A percentile compares a stretch with the other conserved stretches of the same genome.
Conservation (phyloP, 2,888 invertebrate genomes). For the Megamerina dolium region DNA sequence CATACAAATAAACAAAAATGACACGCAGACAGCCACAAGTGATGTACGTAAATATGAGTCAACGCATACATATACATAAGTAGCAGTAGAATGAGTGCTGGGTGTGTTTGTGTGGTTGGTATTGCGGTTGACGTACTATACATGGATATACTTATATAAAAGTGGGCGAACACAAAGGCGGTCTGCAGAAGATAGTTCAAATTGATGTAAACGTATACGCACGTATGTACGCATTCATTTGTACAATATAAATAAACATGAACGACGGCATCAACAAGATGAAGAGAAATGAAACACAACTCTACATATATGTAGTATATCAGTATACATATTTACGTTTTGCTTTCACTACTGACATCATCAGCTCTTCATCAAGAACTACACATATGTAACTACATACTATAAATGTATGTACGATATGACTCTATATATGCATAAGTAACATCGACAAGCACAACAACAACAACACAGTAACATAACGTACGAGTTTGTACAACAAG, state of each 20-base stretch:
- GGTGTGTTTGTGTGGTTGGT: background rate
- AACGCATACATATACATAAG: background rate
- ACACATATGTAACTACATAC: too few relatives aligned
- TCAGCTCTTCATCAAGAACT: slow-evolving; percentile 1
- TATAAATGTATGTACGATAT: background rate
- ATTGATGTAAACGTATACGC: too few relatives aligned
- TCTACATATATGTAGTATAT: background rate
- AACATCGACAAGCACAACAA: background rate
- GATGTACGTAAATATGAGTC: slow-evolving; percentile 2
- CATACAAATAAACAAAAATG: slow-evolving; percentile 3
- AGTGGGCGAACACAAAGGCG: slow-evolving; percentile 11
- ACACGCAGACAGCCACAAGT: slow-evolving; percentile 7
- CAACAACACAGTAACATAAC: background rate
- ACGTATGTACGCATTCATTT: too few relatives aligned
- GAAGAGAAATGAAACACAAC: slow-evolving; percentile 7
- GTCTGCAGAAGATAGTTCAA: slow-evolving; percentile 1
- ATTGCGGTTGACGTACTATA: slow-evolving; percentile 2
- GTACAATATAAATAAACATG: too few relatives aligned
- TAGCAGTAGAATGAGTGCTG: too few relatives aligned
- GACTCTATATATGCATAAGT: background rate
- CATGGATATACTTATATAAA: slow-evolving; percentile 22
- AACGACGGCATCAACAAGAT: slow-evolving; percentile 2
- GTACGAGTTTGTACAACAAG: background rate
- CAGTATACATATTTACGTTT: background rate
- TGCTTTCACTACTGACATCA: slow-evolving; percentile 6